Conservation (phyloP, 2,888 invertebrate species). For the Mechanitis messenoides region DNA sequence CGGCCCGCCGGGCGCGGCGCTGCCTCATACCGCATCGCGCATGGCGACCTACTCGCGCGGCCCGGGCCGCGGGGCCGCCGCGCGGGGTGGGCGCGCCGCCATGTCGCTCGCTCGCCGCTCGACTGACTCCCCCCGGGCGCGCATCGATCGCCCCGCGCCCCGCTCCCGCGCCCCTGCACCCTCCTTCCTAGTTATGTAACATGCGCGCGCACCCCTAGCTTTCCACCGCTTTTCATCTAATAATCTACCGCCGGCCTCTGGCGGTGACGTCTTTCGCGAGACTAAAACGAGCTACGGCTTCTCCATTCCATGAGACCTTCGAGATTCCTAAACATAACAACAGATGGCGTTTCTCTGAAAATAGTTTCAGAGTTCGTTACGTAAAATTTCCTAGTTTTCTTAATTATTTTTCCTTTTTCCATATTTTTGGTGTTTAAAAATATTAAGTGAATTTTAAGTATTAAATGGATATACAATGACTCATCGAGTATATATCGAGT, state of each 20-base stretch:
- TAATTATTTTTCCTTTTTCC: too few species aligned
- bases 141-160: slow-evolving; percentile 73
- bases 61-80: slow-evolving; percentile 76
- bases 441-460: too few species aligned
- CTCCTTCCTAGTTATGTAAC: slow-evolving; percentile 66
- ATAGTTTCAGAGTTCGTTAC: neutral
- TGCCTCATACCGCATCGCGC: slow-evolving; percentile 82
- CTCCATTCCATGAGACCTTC: neutral
- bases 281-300: neutral
- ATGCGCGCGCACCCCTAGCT: slow-evolving; percentile 66
- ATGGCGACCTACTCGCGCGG: slow-evolving; percentile 77
- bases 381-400: too few species aligned
- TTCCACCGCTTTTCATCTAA: slow-evolving; percentile 50
- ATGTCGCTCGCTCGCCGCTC: slow-evolving; percentile 74
- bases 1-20: slow-evolving; percentile 77
- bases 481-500: too few species aligned
- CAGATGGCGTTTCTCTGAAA: neutral
- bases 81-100: slow-evolving; percentile 75
- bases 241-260: slow-evolving; percentile 40
- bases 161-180: slow-evolving; percentile 58
- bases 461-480: too few species aligned
- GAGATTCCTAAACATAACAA: neutral
- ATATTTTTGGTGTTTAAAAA: too few species aligned
- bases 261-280: slow-evolving; percentile 14
- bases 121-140: slow-evolving; percentile 73